phyloP scores from a whole-genome alignment of 1,140 invertebrate species.

The Drosophila quadrilineata region DNA sequence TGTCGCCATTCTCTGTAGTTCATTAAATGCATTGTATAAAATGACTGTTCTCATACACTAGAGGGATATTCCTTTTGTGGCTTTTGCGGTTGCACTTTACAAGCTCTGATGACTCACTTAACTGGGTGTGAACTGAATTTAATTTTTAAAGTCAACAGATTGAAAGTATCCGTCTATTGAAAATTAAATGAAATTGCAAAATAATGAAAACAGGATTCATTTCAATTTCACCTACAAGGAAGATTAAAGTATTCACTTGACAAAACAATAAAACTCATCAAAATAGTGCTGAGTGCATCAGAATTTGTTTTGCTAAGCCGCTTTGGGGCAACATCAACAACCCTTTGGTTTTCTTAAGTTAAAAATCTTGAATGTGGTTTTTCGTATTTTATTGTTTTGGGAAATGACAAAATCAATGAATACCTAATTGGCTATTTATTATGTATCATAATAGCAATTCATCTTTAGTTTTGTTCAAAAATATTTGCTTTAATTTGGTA shows the following conservation, averaged over 20 bases:
- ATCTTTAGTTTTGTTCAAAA: background rate
- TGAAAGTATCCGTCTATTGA: too few species aligned
- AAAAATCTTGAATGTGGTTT: background rate
- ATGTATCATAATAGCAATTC: constrained; percentile 3
- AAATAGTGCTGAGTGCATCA: background rate
- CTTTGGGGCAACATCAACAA: background rate
- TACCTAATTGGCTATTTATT: background rate
- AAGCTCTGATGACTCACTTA: constrained; percentile 32
- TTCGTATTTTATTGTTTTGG: background rate
- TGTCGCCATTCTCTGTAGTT: constrained; percentile 50
- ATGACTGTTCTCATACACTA: constrained; percentile 43
- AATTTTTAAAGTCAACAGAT: constrained; percentile 1
- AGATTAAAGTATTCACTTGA: background rate
- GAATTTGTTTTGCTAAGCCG: background rate
- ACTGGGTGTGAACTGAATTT: constrained; percentile 40
- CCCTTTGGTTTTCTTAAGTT: background rate
- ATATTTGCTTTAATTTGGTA: background rate
- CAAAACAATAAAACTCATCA: background rate
- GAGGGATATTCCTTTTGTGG: constrained; percentile 35
- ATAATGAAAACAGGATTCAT: background rate
- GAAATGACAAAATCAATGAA: background rate
- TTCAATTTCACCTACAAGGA: background rate
- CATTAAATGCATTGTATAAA: constrained; percentile 57
- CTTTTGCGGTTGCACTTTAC: constrained; percentile 53
- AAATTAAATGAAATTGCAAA: background rate